Base-by-base conservation (phyloP, 2,888 invertebrate species). In the Nephrotoma flavescens region DNA sequence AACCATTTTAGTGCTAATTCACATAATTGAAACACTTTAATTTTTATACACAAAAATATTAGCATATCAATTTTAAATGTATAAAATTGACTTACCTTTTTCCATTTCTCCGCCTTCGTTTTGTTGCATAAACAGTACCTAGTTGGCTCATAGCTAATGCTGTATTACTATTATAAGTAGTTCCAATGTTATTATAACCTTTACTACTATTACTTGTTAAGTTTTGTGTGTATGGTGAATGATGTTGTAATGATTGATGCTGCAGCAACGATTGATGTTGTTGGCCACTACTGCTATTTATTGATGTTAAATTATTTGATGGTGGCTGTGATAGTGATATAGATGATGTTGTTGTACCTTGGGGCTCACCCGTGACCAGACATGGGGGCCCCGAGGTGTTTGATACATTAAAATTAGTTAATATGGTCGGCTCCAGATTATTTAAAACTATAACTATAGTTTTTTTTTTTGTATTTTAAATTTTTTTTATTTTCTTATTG, bases 61-160 rank as follows among this genome's bases (percentile, higher is more conserved):
- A 31, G 31, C 31, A 31, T 31, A 31, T 31, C 31, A 31, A 31
- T 31, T 31, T 31, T 2, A 31, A 31, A 31, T 31, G 31, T 31
- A 3, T 31, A 31, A n/a, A n/a, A 31, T 31, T 41, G 83, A 90
- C 94, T 92, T 92, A 98, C 98, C 98, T 98, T 93, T 98, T 98
- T 89, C 98, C 98, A 93, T 98, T 98, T 91, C 98, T 94, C 90
- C 98, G 94, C 91, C 98, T 94, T 91, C 98, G 93, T 93, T 98
- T 98, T 90, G 98, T 98, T 90, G 98, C 98, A 92, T 98, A 98
- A 90, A 98, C 98, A 90, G 98, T 98, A 89, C 97, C 97, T 90
- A 98, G 95, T 92, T 97, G 97, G 93, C 96, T 97, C 95, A 96
- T 95, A 90, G 93, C 93, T 88, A 87, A 83, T 84, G 84, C 84